Conservation (phyloP, 2,113 vertebrate species). For the Etia nguti region DNA sequence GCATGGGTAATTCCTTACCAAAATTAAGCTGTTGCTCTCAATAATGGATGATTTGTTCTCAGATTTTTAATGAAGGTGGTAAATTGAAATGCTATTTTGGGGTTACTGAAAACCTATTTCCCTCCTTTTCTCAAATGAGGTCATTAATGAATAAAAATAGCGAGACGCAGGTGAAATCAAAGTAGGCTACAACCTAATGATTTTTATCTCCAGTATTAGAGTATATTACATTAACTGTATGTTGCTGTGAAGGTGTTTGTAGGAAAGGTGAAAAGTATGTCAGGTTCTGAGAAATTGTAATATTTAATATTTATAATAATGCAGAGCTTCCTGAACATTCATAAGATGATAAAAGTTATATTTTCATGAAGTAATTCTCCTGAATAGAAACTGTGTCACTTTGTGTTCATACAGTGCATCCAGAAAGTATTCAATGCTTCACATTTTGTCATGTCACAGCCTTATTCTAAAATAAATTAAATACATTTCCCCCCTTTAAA, state of each 20-base stretch:
- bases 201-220: background rate
- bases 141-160: conserved; percentile 9
- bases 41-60: conserved; percentile 15
- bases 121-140: background rate
- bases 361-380: background rate
- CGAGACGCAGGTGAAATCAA: background rate
- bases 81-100: conserved; percentile 47
- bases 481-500: background rate
- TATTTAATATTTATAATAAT: background rate
- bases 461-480: background rate
- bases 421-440: rapidly evolving
- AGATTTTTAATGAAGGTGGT: conserved; percentile 31
- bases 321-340: background rate
- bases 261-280: background rate
- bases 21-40: conserved; percentile 3
- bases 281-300: background rate
- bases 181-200: background rate
- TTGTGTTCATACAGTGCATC: background rate
- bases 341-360: background rate
- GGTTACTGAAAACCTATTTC: conserved; percentile 28
- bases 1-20: conserved; percentile 16
- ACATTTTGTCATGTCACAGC: background rate
- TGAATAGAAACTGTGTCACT: background rate
- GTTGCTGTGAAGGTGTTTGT: background rate
- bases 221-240: background rate